Percentiles rank a stretch among this genome's conserved stretches.
Conservation (phyloP, 2,888 invertebrate genomes). For the Hipparchia semele region DNA sequence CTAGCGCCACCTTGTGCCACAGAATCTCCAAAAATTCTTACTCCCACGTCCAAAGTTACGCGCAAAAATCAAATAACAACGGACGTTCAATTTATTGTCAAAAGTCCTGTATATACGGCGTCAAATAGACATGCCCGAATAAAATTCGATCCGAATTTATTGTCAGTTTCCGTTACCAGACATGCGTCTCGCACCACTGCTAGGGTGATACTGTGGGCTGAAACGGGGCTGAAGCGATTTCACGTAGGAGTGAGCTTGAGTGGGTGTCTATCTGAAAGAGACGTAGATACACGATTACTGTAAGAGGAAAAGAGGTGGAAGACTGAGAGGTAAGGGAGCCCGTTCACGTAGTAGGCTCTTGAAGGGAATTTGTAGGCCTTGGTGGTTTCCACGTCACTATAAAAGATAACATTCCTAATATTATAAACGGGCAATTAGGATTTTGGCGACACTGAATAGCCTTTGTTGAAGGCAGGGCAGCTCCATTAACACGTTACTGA, state of each 20-base stretch:
- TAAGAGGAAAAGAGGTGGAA: conserved; percentile 47
- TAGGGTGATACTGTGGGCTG: conserved; percentile 63
- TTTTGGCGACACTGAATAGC: conserved; percentile 6
- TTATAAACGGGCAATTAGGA: conserved; percentile 21
- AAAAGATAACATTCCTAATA: conserved; percentile 31
- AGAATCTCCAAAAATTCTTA: conserved; percentile 6
- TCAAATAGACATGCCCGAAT: conserved; percentile 54
- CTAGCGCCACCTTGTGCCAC: conserved; percentile 30
- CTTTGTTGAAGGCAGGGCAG: background rate
- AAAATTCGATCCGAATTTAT: conserved; percentile 35
- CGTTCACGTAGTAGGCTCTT: conserved; percentile 60
- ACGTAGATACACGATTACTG: conserved; percentile 40
- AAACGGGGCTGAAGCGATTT: conserved; percentile 67
- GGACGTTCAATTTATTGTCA: conserved; percentile 29
- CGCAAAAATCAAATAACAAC: conserved; percentile 6
- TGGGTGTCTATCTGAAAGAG: conserved; percentile 68
- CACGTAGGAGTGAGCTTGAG: conserved; percentile 55
- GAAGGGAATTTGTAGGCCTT: conserved; percentile 76
- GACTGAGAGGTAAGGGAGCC: conserved; percentile 51
- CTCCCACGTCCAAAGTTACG: conserved; percentile 23
- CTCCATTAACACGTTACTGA: background rate
- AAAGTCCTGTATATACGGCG: conserved; percentile 35
- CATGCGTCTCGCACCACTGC: conserved; percentile 51
- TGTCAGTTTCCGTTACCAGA: conserved; percentile 29
- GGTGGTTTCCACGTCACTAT: conserved; percentile 52